phyloP scores from a whole-genome alignment of 2,888 invertebrate genomes.

The Nomada hirtipes region DNA sequence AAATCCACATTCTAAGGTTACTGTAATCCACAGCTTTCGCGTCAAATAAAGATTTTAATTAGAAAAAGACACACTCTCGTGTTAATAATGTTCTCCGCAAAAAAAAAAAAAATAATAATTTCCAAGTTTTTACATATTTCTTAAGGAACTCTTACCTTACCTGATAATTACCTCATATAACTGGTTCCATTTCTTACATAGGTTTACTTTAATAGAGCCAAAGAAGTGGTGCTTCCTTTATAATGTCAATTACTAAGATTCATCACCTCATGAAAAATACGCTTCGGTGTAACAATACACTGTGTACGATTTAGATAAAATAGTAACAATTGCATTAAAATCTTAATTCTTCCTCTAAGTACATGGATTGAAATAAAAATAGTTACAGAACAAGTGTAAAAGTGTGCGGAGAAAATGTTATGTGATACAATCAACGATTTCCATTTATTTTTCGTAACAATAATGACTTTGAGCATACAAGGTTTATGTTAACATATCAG shows the following conservation, averaged over 20 bases:
- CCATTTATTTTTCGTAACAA: constrained; percentile 65
- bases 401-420: constrained; percentile 60
- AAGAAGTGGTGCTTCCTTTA: constrained; percentile 69
- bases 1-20: constrained; percentile 76
- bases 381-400: constrained; percentile 42
- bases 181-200: constrained; percentile 57
- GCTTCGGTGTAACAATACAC: constrained; percentile 40
- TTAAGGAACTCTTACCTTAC: constrained; percentile 50
- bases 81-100: constrained; percentile 58
- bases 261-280: constrained; percentile 44
- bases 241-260: constrained; percentile 67
- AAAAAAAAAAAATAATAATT: constrained; percentile 36
- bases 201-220: constrained; percentile 58
- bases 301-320: constrained; percentile 40
- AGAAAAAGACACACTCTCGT: constrained; percentile 53
- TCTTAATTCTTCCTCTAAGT: constrained; percentile 62
- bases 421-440: constrained; percentile 55
- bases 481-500: constrained; percentile 67
- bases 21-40: constrained; percentile 63
- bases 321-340: constrained; percentile 33
- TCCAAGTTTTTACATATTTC: constrained; percentile 45
- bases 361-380: constrained; percentile 46
- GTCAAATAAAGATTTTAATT: constrained; percentile 55
- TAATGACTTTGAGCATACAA: constrained; percentile 71
- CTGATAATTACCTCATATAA: constrained; percentile 54